Base-by-base conservation (phyloP, 1,140 invertebrate genomes). In the Copidosoma floridanum region DNA sequence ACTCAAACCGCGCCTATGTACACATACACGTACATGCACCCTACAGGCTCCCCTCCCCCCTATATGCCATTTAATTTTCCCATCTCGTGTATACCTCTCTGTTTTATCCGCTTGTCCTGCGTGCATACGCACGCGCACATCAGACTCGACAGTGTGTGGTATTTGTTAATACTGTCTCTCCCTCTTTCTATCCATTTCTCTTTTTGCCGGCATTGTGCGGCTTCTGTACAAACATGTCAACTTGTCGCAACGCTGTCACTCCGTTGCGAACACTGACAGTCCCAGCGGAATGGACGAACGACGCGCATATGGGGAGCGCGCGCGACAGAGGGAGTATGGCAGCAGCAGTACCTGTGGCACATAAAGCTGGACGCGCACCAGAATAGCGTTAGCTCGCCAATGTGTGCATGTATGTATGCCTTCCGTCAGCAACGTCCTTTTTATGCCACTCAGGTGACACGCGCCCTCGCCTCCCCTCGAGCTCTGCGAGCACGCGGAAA, bases 181-280 rank as follows among this genome's bases (percentile, higher is more conserved):
- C 18, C 12, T 27, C 12, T 6, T 23, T 23, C 7, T 12, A 51
- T 32, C 37, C 48, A 32, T 51, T 51, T 48, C 52, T 48, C 23
- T 47, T 51, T 47, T 32, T 27, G 32, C 7, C 5, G 35, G 44
- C 52, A 56, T 61, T 61, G 52, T 55, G 24, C 63, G 67, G 70
- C 67, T 68, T 74, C 68, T 71, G 68, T 75, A 73, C 72, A 73
- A 75, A 75, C 73, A 72, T 71, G 73, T 75, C 73, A 74, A 72
- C 68, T 74, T 75, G 72, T 74, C 73, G 72, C 68, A 58, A 67
- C 62, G 60, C 67, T 67, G 71, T 72, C 71, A 75, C 64, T 75
- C 71, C 57, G 51, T n/a, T n/a, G n/a, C n/a, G n/a, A n/a, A n/a
- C n/a, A n/a, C n/a, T n/a, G n/a, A n/a, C n/a, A n/a, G 64, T 61